Evolutionary conservation across 1,140 invertebrate genomes (phyloP).

Genomic region (Andrena cerasifolii): DNA sequence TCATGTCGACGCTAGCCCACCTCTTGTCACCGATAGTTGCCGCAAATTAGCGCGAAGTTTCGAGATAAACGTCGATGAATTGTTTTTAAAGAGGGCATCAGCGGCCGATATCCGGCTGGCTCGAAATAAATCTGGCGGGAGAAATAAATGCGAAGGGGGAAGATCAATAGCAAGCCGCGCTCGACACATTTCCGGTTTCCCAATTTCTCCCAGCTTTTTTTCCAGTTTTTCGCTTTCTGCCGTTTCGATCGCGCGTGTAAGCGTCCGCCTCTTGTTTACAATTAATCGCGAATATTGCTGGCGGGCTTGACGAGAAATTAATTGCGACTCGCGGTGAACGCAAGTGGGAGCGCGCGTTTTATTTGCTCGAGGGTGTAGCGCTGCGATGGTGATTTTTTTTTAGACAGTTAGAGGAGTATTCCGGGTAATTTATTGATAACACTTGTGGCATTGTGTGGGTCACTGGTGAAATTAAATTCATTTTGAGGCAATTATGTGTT

Average conservation of each 20-base stretch:
- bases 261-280: neutral
- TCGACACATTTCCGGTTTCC: neutral
- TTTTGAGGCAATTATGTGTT: too few relatives aligned
- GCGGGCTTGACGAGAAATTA: neutral
- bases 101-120: neutral
- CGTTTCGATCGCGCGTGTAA: neutral
- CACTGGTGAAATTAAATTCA: too few relatives aligned
- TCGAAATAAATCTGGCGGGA: neutral
- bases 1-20: neutral
- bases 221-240: neutral
- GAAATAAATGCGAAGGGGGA: neutral
- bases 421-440: too few relatives aligned
- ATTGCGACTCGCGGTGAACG: neutral
- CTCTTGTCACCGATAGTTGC: neutral
- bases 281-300: neutral
- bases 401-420: too few relatives aligned
- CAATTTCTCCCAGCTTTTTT: neutral
- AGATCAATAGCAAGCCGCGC: neutral
- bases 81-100: too few relatives aligned
- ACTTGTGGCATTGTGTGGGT: too few relatives aligned
- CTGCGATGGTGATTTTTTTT: neutral
- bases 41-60: neutral
- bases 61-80: neutral
- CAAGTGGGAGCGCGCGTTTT: neutral
- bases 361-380: neutral